Conservation (phyloP, 2,797 vertebrate species). For the Hirundo rustica region DNA sequence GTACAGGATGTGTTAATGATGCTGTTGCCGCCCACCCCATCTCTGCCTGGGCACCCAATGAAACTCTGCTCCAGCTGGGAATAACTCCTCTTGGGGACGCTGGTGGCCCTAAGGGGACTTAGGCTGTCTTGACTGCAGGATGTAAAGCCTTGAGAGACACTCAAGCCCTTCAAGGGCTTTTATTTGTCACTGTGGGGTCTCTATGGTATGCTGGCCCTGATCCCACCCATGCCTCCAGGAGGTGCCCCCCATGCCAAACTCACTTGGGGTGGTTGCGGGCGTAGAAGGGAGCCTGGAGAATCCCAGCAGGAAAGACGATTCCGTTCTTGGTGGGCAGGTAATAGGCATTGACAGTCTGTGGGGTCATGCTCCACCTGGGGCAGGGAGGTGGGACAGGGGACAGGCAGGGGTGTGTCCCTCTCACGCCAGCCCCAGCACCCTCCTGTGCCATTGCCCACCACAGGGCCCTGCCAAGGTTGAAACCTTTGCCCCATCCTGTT, state of each 20-base stretch:
- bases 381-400: neutral
- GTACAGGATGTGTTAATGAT: neutral
- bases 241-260: slow-evolving; percentile 18
- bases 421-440: neutral
- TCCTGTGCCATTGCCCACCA: neutral
- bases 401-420: neutral
- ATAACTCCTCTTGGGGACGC: neutral
- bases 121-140: neutral
- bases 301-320: slow-evolving; percentile 96
- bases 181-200: neutral
- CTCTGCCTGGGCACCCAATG: neutral
- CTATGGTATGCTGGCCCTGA: neutral
- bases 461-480: neutral
- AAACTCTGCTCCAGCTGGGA: neutral
- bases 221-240: neutral
- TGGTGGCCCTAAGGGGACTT: neutral
- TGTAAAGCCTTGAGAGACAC: neutral
- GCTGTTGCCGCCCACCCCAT: neutral
- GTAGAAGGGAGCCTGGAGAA: slow-evolving; percentile 97
- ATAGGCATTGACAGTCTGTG: slow-evolving; percentile 96
- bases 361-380: slow-evolving; percentile 97
- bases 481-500: neutral
- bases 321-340: slow-evolving; percentile 98
- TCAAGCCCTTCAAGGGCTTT: neutral
- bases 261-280: slow-evolving; percentile 93